phyloP scores from a whole-genome alignment of 2,888 invertebrate species.

The Thereva unica region DNA sequence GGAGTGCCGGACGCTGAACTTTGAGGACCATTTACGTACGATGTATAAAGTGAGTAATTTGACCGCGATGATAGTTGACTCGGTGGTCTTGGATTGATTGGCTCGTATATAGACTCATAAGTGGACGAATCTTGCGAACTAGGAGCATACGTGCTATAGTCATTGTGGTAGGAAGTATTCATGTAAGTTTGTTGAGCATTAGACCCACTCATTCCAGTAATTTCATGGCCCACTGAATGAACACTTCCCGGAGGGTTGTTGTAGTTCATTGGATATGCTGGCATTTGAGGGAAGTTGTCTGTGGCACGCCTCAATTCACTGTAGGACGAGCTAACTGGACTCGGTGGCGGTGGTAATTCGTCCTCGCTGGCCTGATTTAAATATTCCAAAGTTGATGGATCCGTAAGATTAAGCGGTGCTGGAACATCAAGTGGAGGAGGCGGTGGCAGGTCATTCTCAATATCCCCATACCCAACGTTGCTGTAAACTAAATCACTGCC shows the following conservation, averaged over 20 bases:
- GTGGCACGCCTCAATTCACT: slow-evolving; percentile 84
- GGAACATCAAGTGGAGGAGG: slow-evolving; percentile 64
- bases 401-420: slow-evolving; percentile 54
- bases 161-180: slow-evolving; percentile 45
- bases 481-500: slow-evolving; percentile 60
- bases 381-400: slow-evolving; percentile 58
- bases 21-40: slow-evolving; percentile 62
- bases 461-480: slow-evolving; percentile 57
- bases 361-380: slow-evolving; percentile 58
- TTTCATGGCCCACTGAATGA: slow-evolving; percentile 4
- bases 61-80: slow-evolving; percentile 69
- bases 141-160: slow-evolving; percentile 52
- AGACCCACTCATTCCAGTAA: slow-evolving; percentile 13
- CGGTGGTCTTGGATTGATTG: slow-evolving; percentile 83
- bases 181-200: slow-evolving; percentile 43
- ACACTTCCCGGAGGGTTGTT: neutral
- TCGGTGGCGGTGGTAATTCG: slow-evolving; percentile 79
- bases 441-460: slow-evolving; percentile 62
- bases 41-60: slow-evolving; percentile 70
- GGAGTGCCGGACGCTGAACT: slow-evolving; percentile 26
- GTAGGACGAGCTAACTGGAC: slow-evolving; percentile 88
- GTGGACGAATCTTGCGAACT: slow-evolving; percentile 68
- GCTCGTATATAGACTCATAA: slow-evolving; percentile 89
- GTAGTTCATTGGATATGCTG: slow-evolving; percentile 40
- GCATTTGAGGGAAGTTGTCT: slow-evolving; percentile 62